Percentiles rank a stretch among this genome's conserved stretches.
These are phyloP conservation scores for Nomada flava DNA, from an alignment of 2,888 invertebrate genomes.

Conservation along the genomic window DNA sequence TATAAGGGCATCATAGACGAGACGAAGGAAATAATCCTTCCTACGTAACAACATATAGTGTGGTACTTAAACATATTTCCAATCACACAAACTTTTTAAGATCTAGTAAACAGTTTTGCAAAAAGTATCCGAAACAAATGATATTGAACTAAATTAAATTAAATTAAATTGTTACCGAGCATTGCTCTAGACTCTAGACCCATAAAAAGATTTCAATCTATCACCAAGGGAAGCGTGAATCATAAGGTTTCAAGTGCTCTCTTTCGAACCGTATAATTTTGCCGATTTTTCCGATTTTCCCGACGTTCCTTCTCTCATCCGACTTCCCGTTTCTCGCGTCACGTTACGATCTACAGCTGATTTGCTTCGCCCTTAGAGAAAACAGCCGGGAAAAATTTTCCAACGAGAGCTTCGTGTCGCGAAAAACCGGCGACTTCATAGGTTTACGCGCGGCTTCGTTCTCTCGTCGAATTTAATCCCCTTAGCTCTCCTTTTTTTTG, in stretches of 20 bases:
- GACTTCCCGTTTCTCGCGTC: neutral
- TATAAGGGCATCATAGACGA: too few relatives aligned
- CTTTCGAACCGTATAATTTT: conserved; percentile 1
- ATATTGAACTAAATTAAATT: too few relatives aligned
- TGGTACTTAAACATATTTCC: too few relatives aligned
- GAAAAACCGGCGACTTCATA: conserved; percentile 14
- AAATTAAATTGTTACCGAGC: too few relatives aligned
- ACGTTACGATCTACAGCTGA: neutral
- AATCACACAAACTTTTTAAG: too few relatives aligned
- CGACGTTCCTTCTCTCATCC: neutral
- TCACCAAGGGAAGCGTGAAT: too few relatives aligned
- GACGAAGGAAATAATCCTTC: too few relatives aligned
- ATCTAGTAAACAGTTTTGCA: too few relatives aligned
- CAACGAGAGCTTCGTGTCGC: neutral
- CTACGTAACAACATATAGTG: too few relatives aligned
- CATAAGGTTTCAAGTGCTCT: neutral
- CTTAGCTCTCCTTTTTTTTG: conserved; percentile 20
- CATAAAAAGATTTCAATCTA: too few relatives aligned
- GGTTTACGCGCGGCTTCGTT: conserved; percentile 35
- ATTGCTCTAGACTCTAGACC: too few relatives aligned
- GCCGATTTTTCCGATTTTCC: neutral
- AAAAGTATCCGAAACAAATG: too few relatives aligned
- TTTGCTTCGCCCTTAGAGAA: conserved; percentile 10
- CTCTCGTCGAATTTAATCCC: conserved; percentile 38
- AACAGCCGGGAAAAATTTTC: conserved; percentile 3